Percentiles rank a stretch among this genome's conserved stretches.
These are phyloP conservation scores for Staurois parvus DNA, from an alignment of 2,797 vertebrate species.

Conservation along the genomic window DNA sequence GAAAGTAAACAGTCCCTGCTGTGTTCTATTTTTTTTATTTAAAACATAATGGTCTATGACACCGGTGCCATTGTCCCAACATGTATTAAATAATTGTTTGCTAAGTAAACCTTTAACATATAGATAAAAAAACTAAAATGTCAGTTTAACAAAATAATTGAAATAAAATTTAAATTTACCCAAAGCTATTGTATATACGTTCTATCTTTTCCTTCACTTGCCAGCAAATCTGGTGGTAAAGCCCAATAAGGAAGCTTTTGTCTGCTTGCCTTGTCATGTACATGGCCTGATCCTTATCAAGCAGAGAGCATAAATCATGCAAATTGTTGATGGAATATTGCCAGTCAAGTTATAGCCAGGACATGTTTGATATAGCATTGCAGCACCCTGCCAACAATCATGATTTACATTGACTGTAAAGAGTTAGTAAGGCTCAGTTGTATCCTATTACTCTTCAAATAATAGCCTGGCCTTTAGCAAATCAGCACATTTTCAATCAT, in stretches of 20 bases:
- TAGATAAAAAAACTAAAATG: too few relatives aligned
- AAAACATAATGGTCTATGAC: too few relatives aligned
- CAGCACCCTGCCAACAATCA: conserved; percentile 15
- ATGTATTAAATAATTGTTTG: too few relatives aligned
- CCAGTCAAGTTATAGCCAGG: background rate
- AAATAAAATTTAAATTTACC: too few relatives aligned
- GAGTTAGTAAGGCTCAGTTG: conserved; percentile 1
- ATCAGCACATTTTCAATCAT: conserved; percentile 54
- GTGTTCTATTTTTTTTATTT: too few relatives aligned
- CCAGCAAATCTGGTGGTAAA: background rate
- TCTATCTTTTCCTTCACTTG: background rate
- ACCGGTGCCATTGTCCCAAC: too few relatives aligned
- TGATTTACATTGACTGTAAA: conserved; percentile 41
- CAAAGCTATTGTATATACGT: background rate
- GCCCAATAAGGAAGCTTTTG: background rate
- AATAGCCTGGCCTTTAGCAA: conserved; percentile 41
- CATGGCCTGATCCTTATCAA: background rate
- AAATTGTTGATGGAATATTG: conserved; percentile 19
- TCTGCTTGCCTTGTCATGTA: background rate
- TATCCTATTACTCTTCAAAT: conserved; percentile 57
- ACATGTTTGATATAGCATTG: conserved; percentile 14
- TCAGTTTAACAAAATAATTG: too few relatives aligned
- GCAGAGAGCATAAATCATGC: conserved; percentile 20
- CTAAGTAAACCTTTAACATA: too few relatives aligned
- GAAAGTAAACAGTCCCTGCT: too few relatives aligned